These are phyloP conservation scores for Cydia pomonella DNA, from an alignment of 1,140 invertebrate genomes.

Conservation along the genomic window DNA sequence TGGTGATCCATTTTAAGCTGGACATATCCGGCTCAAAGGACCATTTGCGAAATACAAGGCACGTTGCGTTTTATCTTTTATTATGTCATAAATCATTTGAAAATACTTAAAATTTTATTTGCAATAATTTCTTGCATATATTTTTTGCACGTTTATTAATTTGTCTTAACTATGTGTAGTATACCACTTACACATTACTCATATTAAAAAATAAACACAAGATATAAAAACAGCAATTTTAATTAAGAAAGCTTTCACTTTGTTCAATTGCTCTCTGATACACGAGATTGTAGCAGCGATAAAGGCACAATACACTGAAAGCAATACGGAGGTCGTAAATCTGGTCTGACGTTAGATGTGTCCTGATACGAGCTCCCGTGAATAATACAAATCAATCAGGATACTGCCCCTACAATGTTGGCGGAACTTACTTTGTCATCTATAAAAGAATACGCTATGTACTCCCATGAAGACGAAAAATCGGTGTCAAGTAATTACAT, in stretches of 20 bases:
- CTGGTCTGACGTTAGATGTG: neutral
- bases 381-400: slow-evolving; percentile 5
- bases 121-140: too few relatives aligned
- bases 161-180: too few relatives aligned
- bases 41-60: too few relatives aligned
- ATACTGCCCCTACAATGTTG: neutral
- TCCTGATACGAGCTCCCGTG: neutral
- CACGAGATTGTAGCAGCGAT: neutral
- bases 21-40: neutral
- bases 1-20: neutral
- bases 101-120: too few relatives aligned
- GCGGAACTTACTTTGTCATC: neutral
- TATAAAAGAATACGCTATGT: too few relatives aligned
- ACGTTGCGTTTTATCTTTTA: too few relatives aligned
- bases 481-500: too few relatives aligned
- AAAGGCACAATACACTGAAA: slow-evolving; percentile 25
- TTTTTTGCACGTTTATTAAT: too few relatives aligned
- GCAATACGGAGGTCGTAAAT: neutral
- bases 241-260: neutral
- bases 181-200: too few relatives aligned
- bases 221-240: neutral
- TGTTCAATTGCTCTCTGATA: neutral
- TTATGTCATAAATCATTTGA: too few relatives aligned
- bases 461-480: too few relatives aligned
- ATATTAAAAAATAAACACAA: too few relatives aligned